Base-by-base conservation (phyloP, 2,797 vertebrate genomes). In the Sus cebifrons region DNA sequence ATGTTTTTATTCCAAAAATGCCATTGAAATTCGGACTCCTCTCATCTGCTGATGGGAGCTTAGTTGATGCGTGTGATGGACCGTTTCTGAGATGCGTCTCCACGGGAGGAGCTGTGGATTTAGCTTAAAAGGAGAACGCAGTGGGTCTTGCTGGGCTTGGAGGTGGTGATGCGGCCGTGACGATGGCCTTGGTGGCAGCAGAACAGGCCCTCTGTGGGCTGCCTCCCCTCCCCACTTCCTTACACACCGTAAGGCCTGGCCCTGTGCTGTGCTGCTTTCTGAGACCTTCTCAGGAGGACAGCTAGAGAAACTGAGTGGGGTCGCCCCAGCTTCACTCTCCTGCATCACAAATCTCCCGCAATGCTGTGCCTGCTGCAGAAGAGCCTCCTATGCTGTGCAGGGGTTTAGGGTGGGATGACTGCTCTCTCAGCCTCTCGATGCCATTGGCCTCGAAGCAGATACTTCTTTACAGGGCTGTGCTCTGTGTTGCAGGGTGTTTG, bases 321-420 rank as follows among this genome's bases (percentile, higher is more conserved):
- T 29, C 81, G 18, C 4, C 58, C 29, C 23, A 11, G 60, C 16
- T 91, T 17, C 17, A 0, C 56, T 54, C 71, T 20, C 67, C 32
- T 17, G 7, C 5, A 8, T 11, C 9, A 0, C 40, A 2, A 4
- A 10, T 49, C 78, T 79, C 17, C 52, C 0, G 4, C 0, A 36
- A 21, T 16, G 32, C 54, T 17, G 56, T 0, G 8, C 18, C 0
- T 27, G 2, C 23, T 6, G 4, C 17, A 14, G 12, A 12, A 11
- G 89, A 29, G 32, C 32, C 18, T 20, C 14, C n/a, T 2, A 11
- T 15, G 49, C 18, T 18, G 3, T 7, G 67, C n/a, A 15, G 29
- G 1, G 36, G 56, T 18, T 1, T 6, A 2, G 36, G 49, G 52
- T 0, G 44, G 77, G 12, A 44, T 44, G 44, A 9, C 44, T 44